Conservation (phyloP, 23 tunicate species). For the Styela plicata region DNA sequence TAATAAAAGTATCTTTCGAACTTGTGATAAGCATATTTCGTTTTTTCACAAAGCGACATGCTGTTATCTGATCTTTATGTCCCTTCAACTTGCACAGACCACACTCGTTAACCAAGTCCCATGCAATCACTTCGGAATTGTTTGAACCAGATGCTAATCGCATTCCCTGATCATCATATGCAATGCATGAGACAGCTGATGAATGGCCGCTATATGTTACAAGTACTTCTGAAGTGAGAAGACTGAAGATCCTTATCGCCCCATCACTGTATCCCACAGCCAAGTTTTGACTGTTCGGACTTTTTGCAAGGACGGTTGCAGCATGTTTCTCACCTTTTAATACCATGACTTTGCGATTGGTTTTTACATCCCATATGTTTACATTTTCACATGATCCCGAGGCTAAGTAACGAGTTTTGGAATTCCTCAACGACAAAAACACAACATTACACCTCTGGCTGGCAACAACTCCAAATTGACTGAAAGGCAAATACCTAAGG, state of each 20-base stretch:
- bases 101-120: slow-evolving; percentile 93
- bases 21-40: slow-evolving; percentile 70
- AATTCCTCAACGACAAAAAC: slow-evolving; percentile 43
- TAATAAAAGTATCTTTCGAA: slow-evolving; percentile 86
- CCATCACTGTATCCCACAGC: slow-evolving; percentile 89
- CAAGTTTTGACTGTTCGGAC: slow-evolving; percentile 51
- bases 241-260: slow-evolving; percentile 46
- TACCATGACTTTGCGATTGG: slow-evolving; percentile 59
- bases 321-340: slow-evolving; percentile 68
- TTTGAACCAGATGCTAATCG: slow-evolving; percentile 86
- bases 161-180: slow-evolving; percentile 62
- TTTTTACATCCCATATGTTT: slow-evolving; percentile 71
- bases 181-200: slow-evolving; percentile 61
- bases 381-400: slow-evolving; percentile 78
- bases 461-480: slow-evolving; percentile 75
- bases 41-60: slow-evolving; percentile 46
- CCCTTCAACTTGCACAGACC: slow-evolving; percentile 90
- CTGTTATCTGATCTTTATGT: slow-evolving; percentile 86
- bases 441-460: slow-evolving; percentile 64
- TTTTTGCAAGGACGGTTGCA: slow-evolving; percentile 54
- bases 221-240: slow-evolving; percentile 52
- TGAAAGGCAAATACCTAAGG: slow-evolving; percentile 51
- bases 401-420: slow-evolving; percentile 61
- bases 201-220: slow-evolving; percentile 79
- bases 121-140: slow-evolving; percentile 77